Base-by-base conservation (phyloP, 2,888 invertebrate genomes). In the Agrotis clavis region DNA sequence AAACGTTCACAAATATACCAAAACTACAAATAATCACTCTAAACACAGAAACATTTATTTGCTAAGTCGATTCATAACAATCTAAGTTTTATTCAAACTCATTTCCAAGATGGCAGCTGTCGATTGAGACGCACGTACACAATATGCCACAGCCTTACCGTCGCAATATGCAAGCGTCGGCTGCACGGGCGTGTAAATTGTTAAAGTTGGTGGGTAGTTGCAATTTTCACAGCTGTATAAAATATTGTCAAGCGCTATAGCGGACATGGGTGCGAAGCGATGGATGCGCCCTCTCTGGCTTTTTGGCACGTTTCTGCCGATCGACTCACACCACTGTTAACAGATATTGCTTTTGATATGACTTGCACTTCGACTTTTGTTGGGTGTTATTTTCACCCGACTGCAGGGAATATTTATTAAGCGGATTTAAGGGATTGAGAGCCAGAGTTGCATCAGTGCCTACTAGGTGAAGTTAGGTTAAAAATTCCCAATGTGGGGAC, bases 201-300 rank as follows among this genome's bases (percentile, higher is more conserved):
- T 92, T 92, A 92, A 94, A 95, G 94, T 95, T 95, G 89, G 90
- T 90, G 89, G 84, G 91, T 86, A 92, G 92, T 93, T 92, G 94
- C 94, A 94, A 95, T 94, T 94, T 94, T 92, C 93, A 82, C 91
- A 90, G 92, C 90, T 89, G 90, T 92, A 92, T 93, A 94, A 94
- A 94, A 95, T 94, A 95, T 94, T 92, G 92, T 93, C 92, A 92
- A 88, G 86, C 87, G 87, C 87, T 89, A 90, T 79, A 70, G 88
- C 86, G 86, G 89, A 88, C 87, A 88, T 82, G 88, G 86, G 80
- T 75, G 86, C 63, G 82, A 75, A 81, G 82, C 88, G 90, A 92
- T 90, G 90, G 90, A 93, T 91, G 89, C 80, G 82, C 83, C 88
- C 82, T 88, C 87, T 90, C 90, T 90, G 91, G 90, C 90, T 92